Evolutionary conservation across 2,888 invertebrate genomes (phyloP).

Genomic region (Chromoteleia sp.): DNA sequence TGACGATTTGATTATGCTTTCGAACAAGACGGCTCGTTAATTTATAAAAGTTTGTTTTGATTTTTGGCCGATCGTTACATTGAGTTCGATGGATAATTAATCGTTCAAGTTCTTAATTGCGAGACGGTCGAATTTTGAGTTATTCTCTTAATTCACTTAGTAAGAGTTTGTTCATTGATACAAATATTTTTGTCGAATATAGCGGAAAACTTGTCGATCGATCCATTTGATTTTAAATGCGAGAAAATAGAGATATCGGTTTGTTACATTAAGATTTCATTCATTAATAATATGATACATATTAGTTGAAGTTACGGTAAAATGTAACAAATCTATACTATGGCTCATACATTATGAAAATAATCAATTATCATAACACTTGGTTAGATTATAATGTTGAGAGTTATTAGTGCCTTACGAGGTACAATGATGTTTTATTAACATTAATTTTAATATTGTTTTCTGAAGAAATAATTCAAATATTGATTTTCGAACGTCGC

Average conservation of each 20-base stretch:
- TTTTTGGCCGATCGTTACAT: neutral
- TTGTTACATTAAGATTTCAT: too few species aligned
- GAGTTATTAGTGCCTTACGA: neutral
- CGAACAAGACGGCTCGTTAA: neutral
- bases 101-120: neutral
- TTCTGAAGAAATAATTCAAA: too few species aligned
- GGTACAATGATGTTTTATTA: neutral
- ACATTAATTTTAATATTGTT: too few species aligned
- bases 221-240: too few species aligned
- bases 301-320: too few species aligned
- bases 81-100: neutral
- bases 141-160: too few species aligned
- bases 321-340: constrained; percentile 1
- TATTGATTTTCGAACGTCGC: too few species aligned
- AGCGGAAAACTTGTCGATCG: too few species aligned
- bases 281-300: too few species aligned
- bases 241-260: too few species aligned
- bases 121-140: neutral
- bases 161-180: too few species aligned
- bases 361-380: neutral
- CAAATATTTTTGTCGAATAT: too few species aligned
- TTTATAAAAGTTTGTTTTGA: constrained; percentile 6
- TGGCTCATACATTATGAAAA: constrained; percentile 3
- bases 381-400: neutral
- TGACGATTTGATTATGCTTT: constrained; percentile 13